Percentiles rank a stretch among this genome's conserved stretches.
Evolutionary conservation across 2,797 vertebrate genomes (phyloP).

Genomic region (Sarcophilus harrisii): DNA sequence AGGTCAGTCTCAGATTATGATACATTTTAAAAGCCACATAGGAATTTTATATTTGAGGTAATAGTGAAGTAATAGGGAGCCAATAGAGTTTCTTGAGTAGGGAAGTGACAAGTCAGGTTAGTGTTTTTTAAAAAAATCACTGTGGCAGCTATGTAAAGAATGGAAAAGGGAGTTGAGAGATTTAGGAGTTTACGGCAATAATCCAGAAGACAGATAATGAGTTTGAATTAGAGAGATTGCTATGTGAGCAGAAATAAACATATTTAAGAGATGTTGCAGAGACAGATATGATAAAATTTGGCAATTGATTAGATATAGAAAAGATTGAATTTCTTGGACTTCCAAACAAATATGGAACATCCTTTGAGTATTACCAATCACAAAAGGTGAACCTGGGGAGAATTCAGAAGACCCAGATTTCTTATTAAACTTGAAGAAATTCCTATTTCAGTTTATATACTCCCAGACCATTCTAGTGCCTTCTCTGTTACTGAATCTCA

Average conservation of each 20-base stretch:
- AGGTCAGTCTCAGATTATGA: not conserved
- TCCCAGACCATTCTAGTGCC: not conserved
- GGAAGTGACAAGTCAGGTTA: not conserved
- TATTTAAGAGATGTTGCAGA: not conserved
- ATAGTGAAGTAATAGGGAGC: not conserved
- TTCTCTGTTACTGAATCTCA: not conserved
- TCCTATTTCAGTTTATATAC: constrained; percentile 12
- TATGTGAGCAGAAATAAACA: not conserved
- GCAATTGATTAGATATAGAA: not conserved
- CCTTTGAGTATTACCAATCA: not conserved
- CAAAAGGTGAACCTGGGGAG: not conserved
- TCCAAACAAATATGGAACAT: not conserved
- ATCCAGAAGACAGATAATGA: not conserved
- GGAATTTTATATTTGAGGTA: not conserved
- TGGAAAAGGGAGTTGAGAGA: not conserved
- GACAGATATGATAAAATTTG: not conserved
- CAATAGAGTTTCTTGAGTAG: not conserved
- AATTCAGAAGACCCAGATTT: not conserved
- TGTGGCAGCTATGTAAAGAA: not conserved
- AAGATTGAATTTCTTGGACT: not conserved
- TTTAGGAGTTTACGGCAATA: not conserved
- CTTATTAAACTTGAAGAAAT: not conserved
- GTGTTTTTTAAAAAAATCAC: not conserved
- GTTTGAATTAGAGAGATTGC: not conserved
- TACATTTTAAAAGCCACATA: not conserved